Base-by-base conservation (phyloP, 92 coral and sea anemone species). In the Virgularia gustaviana region DNA sequence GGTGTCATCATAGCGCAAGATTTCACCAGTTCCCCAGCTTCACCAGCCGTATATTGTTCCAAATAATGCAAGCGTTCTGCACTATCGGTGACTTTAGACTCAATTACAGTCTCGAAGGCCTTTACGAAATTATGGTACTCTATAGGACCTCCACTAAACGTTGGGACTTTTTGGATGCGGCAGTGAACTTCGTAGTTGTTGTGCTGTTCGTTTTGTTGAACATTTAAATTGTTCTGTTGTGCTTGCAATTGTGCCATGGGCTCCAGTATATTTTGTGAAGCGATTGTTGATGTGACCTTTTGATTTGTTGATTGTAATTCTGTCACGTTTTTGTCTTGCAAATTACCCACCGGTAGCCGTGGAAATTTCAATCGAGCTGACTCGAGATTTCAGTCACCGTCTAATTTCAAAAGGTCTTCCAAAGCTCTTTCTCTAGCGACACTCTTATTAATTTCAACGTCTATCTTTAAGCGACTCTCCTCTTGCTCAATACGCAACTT, bases 1-100 rank as follows among this genome's bases (percentile, higher is more conserved):
- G 83, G 59, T 5, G 66, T 33, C 63, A 82, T 36, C 33, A 57
- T 33, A 19, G 59, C 73, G 35, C 87, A 77, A 1, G 79, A 70
- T 44, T 65, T 9, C 6, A 82, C 75, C 6, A 77, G 72, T 24
- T 82, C 83, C 52, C 49, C 61, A 0, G 73, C 83, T 35, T 77
- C 78, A 2, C 78, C 83, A 16, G 32, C 35, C 1, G 87, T 76
- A 53, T 42, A 77, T 56, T 78, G 87, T 28, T 78, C 73, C 30
- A 83, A 27, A 73, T 83, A 77, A 36, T 70, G 65, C 30, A 83
- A 68, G 57, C 79, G 39, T 25, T 60, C 79, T 13, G 51, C 53
- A 22, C 36, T 12, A 25, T 56, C 57, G 1, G 79, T 30, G 33
- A 66, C 66, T 63, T 83, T 77, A 0, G 83, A 41, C 43, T 77